phyloP scores from a whole-genome alignment of 2,113 vertebrate genomes.

The Acanthochromis polyacanthus region DNA sequence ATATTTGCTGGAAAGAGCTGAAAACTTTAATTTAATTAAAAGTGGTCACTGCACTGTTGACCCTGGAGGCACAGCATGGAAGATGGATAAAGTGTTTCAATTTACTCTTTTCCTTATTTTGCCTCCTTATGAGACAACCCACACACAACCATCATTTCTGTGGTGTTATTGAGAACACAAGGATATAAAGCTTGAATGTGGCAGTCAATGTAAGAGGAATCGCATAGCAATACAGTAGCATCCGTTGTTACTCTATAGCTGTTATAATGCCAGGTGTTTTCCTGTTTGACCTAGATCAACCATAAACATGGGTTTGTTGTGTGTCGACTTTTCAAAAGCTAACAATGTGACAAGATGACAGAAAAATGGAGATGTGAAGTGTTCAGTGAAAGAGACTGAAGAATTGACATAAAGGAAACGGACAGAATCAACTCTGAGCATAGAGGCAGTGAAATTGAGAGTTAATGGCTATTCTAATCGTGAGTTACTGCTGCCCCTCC shows the following conservation, averaged over 20 bases:
- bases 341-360: neutral
- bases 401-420: constrained; percentile 3
- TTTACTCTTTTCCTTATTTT: neutral
- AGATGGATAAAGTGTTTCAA: neutral
- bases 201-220: neutral
- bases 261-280: neutral
- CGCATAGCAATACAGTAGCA: too few relatives aligned
- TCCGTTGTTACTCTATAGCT: neutral
- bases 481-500: constrained; percentile 51
- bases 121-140: neutral
- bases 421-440: constrained; percentile 24
- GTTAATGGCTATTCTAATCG: constrained; percentile 59
- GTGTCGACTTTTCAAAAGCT: neutral
- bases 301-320: neutral
- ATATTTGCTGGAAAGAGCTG: constrained; percentile 14
- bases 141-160: neutral
- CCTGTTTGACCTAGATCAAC: neutral
- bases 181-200: neutral
- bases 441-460: constrained; percentile 43
- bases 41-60: constrained; percentile 18
- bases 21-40: constrained; percentile 19
- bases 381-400: constrained; percentile 10
- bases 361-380: constrained; percentile 5
- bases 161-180: neutral
- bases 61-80: neutral